Evolutionary conservation across 2,797 vertebrate species (phyloP).

Genomic region (Malurus splendens): DNA sequence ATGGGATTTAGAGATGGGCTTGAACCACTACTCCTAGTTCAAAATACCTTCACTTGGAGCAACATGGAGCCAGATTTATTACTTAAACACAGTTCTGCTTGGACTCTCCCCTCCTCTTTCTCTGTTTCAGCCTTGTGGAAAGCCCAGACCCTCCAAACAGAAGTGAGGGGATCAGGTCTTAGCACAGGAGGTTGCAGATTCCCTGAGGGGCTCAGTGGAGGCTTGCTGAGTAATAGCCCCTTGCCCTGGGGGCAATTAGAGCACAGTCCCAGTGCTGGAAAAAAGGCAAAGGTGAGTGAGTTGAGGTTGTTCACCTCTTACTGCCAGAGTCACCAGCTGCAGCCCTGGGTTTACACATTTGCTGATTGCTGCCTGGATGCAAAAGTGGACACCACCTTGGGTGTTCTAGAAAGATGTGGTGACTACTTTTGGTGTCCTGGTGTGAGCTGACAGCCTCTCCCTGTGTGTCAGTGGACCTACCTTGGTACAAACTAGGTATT

Average conservation of each 20-base stretch:
- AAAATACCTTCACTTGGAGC: not conserved
- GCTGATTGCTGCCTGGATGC: not conserved
- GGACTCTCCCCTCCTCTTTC: not conserved
- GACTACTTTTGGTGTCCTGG: not conserved
- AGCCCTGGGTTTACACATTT: not conserved
- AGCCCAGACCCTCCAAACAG: not conserved
- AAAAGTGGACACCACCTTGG: not conserved
- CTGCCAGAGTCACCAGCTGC: not conserved
- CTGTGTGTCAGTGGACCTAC: not conserved
- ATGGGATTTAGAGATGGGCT: not conserved
- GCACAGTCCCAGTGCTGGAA: not conserved
- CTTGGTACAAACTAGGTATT: not conserved
- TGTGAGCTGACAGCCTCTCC: not conserved
- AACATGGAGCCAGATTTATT: not conserved
- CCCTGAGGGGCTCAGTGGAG: rapidly evolving
- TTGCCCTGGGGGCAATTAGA: not conserved
- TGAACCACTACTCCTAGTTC: not conserved
- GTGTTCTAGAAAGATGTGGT: not conserved
- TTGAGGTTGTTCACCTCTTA: not conserved
- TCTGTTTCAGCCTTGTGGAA: not conserved
- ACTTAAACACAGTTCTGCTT: not conserved
- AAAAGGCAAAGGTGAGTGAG: rapidly evolving
- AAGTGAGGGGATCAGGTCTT: not conserved
- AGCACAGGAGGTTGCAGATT: not conserved
- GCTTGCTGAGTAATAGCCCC: not conserved